Evolutionary conservation across 2,113 vertebrate genomes (phyloP), one percentile per base, ranked within the genome.

Genomic region (Gopherus evgoodei): DNA sequence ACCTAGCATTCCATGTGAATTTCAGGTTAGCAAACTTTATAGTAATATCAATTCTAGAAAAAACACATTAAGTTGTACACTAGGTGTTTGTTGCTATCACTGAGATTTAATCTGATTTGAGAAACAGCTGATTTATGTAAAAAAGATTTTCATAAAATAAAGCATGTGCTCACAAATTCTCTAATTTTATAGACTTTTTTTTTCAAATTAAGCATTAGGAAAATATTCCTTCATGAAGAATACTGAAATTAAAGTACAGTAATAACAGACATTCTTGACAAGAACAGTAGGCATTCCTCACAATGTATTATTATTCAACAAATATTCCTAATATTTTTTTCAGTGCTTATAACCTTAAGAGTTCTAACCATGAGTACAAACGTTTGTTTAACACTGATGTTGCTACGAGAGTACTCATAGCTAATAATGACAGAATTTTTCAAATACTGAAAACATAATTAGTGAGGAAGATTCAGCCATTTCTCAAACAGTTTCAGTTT

Each of bases 301-400:
- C n/a, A 69, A 69, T 25, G 72, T 44, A 25, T 42, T 75, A 75
- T 54, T 22, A 54, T 69, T 65, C 21, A 69, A n/a, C 35, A 97
- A 96, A 89, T 94, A 69, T n/a, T 94, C 93, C 94, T 94, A 91
- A 69, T 22, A 38, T n/a, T 5, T 0, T 53, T 86, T 89, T 81
- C 12, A 42, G 62, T 72, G 27, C 9, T 76, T 69, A 11, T 91
- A 89, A 42, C 75, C 65, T 86, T 69, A 90, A 62, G 21, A 54
- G 86, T 91, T 93, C 89, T 78, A 93, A 76, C 49, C 56, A 90
- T 72, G 89, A 94, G 52, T 78, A 95, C 72, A 93, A 94, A 84
- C n/a, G 79, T 76, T 27, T 44, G 42, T 44, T 42, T 69, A 69
- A 69, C 62, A 69, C 29, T 14, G 47, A 44, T 84, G 54, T 75